Percentiles rank a stretch among this genome's conserved stretches.
Evolutionary conservation across 2,113 vertebrate species (phyloP).

Genomic region (Cryptoleucopteryx plumbea): DNA sequence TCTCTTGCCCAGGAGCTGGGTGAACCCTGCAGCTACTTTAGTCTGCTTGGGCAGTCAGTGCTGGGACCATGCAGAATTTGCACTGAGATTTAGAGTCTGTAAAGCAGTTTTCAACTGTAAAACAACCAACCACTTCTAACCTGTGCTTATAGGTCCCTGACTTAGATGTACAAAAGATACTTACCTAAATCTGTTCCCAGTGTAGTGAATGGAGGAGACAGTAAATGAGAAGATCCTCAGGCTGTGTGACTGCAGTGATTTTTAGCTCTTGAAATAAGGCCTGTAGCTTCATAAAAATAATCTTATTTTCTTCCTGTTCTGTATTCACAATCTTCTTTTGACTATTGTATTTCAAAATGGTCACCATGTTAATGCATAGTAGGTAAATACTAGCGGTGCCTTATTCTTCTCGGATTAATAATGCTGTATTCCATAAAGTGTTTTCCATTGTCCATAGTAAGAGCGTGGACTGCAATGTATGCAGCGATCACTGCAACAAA

Average conservation of each 20-base stretch:
- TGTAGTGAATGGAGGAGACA: neutral
- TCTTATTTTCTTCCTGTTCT: neutral
- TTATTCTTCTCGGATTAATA: neutral
- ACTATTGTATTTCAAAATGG: neutral
- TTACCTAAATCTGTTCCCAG: neutral
- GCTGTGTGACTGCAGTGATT: neutral
- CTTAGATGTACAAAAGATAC: neutral
- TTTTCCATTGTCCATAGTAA: neutral
- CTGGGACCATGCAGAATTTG: neutral
- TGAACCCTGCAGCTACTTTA: neutral
- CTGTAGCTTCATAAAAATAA: neutral
- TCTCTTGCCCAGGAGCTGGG: neutral
- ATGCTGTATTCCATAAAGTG: neutral
- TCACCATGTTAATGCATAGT: neutral
- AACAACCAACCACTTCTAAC: neutral
- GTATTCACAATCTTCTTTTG: neutral
- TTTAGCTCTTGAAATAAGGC: neutral
- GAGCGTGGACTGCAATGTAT: neutral
- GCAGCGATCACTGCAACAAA: neutral
- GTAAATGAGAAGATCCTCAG: neutral
- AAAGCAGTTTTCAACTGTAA: neutral
- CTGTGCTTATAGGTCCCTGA: fast-evolving
- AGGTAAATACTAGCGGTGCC: neutral
- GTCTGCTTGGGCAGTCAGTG: neutral
- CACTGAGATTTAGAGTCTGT: neutral